Conservation (phyloP, 2,113 vertebrate genomes). For the Rhinoderma darwinii region DNA sequence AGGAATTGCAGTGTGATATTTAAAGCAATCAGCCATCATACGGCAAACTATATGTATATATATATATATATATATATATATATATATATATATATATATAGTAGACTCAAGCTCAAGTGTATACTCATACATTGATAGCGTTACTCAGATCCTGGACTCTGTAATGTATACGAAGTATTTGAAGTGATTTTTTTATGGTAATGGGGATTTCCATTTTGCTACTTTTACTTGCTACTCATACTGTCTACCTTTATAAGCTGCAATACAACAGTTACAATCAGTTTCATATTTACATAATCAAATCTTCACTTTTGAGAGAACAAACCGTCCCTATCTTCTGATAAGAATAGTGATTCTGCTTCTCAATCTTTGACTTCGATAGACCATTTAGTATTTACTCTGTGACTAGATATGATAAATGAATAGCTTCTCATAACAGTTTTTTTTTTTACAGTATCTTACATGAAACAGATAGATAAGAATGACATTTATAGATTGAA, state of each 20-base stretch:
- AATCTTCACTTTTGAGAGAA: neutral
- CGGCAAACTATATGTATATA: no score
- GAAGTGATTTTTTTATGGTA: neutral
- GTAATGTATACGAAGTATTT: neutral
- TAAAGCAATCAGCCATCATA: no score
- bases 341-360: neutral
- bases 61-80: no score
- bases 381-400: conserved; percentile 8
- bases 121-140: no score
- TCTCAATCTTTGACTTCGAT: neutral
- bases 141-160: no score
- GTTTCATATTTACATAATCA: neutral
- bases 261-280: neutral
- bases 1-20: no score
- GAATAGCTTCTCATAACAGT: neutral
- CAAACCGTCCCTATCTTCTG: neutral
- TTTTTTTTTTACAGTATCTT: conserved; percentile 1
- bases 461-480: neutral
- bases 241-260: neutral
- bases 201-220: neutral
- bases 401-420: conserved; percentile 8
- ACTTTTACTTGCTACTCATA: neutral
- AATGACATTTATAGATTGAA: neutral
- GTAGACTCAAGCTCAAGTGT: no score
- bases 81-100: no score